Percentiles rank a stretch among this genome's conserved stretches.
Conservation (phyloP, 1,140 invertebrate genomes). For the Calycopis cecrops region DNA sequence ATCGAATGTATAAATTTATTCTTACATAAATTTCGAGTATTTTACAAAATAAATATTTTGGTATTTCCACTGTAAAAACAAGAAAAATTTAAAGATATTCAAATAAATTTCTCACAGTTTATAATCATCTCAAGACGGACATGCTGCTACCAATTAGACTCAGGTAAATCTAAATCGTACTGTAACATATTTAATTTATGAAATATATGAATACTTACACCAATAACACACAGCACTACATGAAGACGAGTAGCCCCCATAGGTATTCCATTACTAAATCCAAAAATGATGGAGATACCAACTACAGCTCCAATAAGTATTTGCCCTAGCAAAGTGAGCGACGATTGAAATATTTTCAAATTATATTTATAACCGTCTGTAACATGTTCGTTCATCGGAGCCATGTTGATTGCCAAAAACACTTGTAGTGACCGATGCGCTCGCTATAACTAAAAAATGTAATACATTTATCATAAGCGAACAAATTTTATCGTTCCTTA, state of each 20-base stretch:
- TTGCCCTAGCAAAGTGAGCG: slow-evolving; percentile 36
- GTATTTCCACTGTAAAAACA: no score
- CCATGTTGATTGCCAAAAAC: neutral
- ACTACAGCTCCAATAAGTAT: slow-evolving; percentile 39
- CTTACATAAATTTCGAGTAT: neutral
- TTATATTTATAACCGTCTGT: slow-evolving; percentile 13
- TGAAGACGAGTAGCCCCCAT: slow-evolving; percentile 31
- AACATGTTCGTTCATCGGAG: slow-evolving; percentile 7
- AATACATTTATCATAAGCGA: neutral
- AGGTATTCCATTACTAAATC: slow-evolving; percentile 36
- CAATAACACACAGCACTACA: slow-evolving; percentile 43
- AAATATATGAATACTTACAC: slow-evolving; percentile 32
- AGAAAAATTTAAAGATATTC: no score
- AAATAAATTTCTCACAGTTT: no score
- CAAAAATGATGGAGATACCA: slow-evolving; percentile 32
- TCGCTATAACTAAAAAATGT: neutral
- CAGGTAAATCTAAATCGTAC: no score
- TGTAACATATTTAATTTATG: neutral
- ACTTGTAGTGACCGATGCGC: neutral
- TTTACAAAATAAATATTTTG: no score
- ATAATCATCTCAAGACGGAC: no score
- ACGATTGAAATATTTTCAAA: slow-evolving; percentile 32
- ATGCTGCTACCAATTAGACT: neutral
- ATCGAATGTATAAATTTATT: neutral
- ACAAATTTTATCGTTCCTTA: slow-evolving; percentile 8